A percentile compares a stretch with the other conserved stretches of the same genome.
Conservation (phyloP, 30 jellyfish, hydroid and myxozoan species). For the Sanderia malayensis region DNA sequence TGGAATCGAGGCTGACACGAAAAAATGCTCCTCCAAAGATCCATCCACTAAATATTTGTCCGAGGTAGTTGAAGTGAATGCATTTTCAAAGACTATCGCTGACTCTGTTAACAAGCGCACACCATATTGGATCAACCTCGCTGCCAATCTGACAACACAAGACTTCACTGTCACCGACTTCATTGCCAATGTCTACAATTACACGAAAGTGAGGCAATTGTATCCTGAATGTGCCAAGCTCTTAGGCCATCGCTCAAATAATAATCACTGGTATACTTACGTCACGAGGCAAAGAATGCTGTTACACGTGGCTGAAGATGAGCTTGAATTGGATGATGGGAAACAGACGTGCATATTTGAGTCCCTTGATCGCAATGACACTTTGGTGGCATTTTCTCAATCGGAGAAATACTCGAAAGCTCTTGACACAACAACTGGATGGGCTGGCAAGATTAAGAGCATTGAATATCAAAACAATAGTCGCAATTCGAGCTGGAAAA, state of each 20-base stretch:
- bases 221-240: constrained; percentile 28
- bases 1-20: background rate
- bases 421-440: constrained; percentile 25
- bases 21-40: constrained; percentile 23
- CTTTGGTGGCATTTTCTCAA: constrained; percentile 28
- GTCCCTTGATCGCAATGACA: constrained; percentile 21
- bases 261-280: constrained; percentile 2
- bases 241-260: background rate
- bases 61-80: constrained; percentile 33
- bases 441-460: constrained; percentile 36
- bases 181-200: constrained; percentile 27
- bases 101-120: constrained; percentile 46
- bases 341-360: constrained; percentile 28
- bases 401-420: constrained; percentile 2
- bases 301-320: constrained; percentile 39
- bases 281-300: constrained; percentile 35
- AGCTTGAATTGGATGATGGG: constrained; percentile 11
- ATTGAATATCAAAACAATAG: background rate
- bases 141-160: constrained; percentile 3
- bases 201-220: constrained; percentile 11
- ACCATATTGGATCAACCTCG: constrained; percentile 43
- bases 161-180: constrained; percentile 29
- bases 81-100: constrained; percentile 48
- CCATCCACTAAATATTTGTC: constrained; percentile 51
- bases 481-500: background rate